Percentiles rank a stretch among this genome's conserved stretches.
phyloP scores from a whole-genome alignment of 2,797 vertebrate species.

The Valencia hispanica region DNA sequence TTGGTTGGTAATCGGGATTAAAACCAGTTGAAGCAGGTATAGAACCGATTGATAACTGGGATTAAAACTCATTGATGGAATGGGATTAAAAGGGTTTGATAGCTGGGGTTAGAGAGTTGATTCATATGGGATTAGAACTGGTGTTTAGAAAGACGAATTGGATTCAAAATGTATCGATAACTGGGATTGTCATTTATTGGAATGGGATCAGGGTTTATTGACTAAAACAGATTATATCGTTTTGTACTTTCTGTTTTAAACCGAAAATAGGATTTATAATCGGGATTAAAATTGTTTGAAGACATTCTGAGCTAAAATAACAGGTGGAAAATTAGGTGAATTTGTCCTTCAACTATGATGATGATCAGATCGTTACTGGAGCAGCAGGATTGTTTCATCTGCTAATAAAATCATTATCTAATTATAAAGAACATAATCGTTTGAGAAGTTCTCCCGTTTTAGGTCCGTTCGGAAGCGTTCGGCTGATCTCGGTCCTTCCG shows the following conservation, averaged over 20 bases:
- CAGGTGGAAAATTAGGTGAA: background rate
- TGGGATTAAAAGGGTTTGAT: background rate
- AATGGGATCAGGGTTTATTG: slow-evolving; percentile 27
- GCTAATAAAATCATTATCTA: background rate
- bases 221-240: background rate
- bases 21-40: background rate
- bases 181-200: slow-evolving; percentile 17
- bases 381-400: background rate
- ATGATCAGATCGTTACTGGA: slow-evolving; percentile 1
- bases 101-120: background rate
- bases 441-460: slow-evolving; percentile 39
- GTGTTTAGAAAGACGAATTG: background rate
- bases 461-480: slow-evolving; percentile 12
- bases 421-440: background rate
- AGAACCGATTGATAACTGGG: background rate
- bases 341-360: background rate
- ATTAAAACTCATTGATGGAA: background rate
- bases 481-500: background rate
- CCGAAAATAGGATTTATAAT: background rate
- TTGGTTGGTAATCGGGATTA: slow-evolving; percentile 26
- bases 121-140: background rate
- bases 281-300: background rate
- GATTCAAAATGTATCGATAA: background rate
- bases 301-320: background rate
- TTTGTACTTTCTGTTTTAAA: too few species aligned